Evolutionary conservation across 2,888 invertebrate genomes (phyloP).

Genomic region (Petrophora chlorosata): DNA sequence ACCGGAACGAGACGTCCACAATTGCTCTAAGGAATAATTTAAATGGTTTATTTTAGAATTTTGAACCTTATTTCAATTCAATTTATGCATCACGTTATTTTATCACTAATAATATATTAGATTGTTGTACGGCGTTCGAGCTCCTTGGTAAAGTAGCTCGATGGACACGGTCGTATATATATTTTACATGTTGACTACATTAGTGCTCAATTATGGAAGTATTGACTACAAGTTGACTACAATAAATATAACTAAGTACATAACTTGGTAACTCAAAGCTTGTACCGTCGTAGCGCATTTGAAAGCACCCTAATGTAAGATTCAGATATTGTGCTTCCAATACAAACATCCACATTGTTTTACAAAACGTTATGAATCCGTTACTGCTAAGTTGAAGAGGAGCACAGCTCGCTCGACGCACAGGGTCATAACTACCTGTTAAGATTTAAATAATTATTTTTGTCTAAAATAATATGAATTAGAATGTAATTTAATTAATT

Average conservation of each 20-base stretch:
- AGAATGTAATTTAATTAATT: too few relatives aligned
- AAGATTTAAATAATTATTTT: constrained; percentile 27
- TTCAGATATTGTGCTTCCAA: constrained; percentile 15
- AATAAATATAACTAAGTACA: constrained; percentile 1
- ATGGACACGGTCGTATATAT: background rate
- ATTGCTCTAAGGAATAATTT: too few relatives aligned
- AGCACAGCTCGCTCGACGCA: constrained; percentile 32
- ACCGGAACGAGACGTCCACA: too few relatives aligned
- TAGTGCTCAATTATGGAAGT: constrained; percentile 16
- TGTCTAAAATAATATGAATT: constrained; percentile 19
- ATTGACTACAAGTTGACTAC: too few relatives aligned
- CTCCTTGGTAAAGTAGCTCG: background rate
- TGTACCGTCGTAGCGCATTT: too few relatives aligned
- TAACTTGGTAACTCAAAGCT: too few relatives aligned
- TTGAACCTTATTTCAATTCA: too few relatives aligned
- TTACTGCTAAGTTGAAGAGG: constrained; percentile 27
- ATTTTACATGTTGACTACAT: constrained; percentile 9
- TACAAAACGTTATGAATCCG: background rate
- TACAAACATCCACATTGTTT: constrained; percentile 1
- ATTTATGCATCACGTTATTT: too few relatives aligned
- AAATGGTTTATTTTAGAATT: too few relatives aligned
- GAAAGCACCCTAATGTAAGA: too few relatives aligned
- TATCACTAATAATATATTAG: too few relatives aligned
- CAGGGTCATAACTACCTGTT: constrained; percentile 35
- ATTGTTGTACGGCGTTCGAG: too few relatives aligned